phyloP scores from a whole-genome alignment of 2,797 vertebrate genomes.

The Neopelma chrysocephalum region DNA sequence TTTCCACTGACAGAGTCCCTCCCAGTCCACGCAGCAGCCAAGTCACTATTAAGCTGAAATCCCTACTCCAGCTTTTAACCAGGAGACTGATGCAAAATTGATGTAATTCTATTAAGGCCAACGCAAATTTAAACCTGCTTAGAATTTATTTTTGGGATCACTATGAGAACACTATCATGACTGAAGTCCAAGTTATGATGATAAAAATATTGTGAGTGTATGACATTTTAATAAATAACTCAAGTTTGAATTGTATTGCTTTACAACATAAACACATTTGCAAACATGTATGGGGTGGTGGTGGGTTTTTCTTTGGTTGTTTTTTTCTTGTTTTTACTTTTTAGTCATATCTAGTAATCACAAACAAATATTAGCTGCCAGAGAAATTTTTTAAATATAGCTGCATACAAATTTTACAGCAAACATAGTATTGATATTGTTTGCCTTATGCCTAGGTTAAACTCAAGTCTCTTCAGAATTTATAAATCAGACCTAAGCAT shows the following conservation, averaged over 20 bases:
- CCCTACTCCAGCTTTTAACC: neutral
- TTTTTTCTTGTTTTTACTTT: neutral
- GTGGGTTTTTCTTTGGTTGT: rapidly evolving
- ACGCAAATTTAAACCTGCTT: neutral
- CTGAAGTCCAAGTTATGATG: neutral
- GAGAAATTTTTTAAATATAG: neutral
- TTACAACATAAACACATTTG: constrained; percentile 16
- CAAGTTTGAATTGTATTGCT: neutral
- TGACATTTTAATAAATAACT: constrained; percentile 39
- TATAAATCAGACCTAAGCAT: neutral
- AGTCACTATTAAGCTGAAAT: neutral
- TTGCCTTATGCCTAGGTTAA: neutral
- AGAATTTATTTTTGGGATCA: neutral
- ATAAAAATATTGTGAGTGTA: neutral
- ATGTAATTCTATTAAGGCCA: neutral
- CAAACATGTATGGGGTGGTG: neutral
- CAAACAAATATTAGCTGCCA: neutral
- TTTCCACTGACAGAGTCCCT: neutral
- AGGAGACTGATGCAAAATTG: neutral
- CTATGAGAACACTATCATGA: neutral
- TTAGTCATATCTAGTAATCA: neutral
- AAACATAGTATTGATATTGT: neutral
- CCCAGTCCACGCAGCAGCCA: neutral
- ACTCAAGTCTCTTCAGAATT: neutral
- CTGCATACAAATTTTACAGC: neutral